Evolutionary conservation across 2,113 vertebrate species (phyloP), one percentile per base, ranked within the genome.

Genomic region (Lophotis ruficrista): DNA sequence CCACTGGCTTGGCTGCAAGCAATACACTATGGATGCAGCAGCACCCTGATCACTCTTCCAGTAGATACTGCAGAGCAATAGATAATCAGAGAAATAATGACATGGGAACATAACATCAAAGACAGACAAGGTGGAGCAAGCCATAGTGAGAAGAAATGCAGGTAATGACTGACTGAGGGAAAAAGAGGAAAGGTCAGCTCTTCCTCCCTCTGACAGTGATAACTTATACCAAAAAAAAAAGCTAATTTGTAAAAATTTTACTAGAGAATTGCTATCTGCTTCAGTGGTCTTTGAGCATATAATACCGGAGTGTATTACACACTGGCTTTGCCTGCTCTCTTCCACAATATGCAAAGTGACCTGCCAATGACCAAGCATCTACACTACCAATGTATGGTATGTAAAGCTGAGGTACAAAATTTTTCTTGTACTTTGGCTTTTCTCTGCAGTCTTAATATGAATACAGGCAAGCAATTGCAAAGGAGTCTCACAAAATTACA

Each of bases 181-280:
- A 50, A 88, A 95, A 72, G 0, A 78, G 86, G 64, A 89, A 95
- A 95, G 86, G 58, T 87, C 86, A 95, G 60, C 56, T 87, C n/a
- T 89, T 82, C 28, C 30, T 83, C 38, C 30, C 82, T 83, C 90
- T 89, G 64, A 70, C 80, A 92, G 41, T 22, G 83, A 86, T 66
- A 86, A 70, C 41, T 50, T 66, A 61, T 20, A 24, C 1, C 22
- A 78, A 78, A 76, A 61, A 58, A 83, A 64, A 61, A 73, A 91
- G 10, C 3, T 94, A 57, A 90, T 95, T 83, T 88, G 75, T 66
- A 79, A 79, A 81, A 88, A 73, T 11, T 83, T 90, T 77, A 23
- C 64, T 66, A 27, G 68, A 38, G 50, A 83, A 62, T 89, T 95
- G 27, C 37, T 92, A 23, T 81, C 64, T 94, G 75, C 79, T 94